These are phyloP conservation scores for Amphipyra berbera DNA, from an alignment of 2,888 invertebrate species.

Conservation along the genomic window DNA sequence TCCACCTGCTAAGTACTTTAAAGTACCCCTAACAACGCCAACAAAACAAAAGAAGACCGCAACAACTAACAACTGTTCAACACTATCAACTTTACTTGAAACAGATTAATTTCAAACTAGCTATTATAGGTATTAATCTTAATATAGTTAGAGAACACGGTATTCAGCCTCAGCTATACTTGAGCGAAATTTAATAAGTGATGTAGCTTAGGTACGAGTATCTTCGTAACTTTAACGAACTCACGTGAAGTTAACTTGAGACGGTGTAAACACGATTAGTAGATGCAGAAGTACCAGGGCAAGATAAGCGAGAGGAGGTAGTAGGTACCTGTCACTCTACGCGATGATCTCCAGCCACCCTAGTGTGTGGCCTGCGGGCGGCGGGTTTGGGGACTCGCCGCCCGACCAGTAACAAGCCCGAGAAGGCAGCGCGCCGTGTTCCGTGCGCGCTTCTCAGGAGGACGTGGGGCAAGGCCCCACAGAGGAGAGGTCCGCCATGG, in stretches of 20 bases:
- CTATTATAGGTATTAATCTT: constrained; percentile 30
- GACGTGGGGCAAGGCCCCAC: no score
- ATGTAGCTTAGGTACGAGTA: constrained; percentile 41
- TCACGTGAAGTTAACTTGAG: constrained; percentile 36
- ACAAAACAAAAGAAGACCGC: constrained; percentile 24
- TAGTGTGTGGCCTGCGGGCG: no score
- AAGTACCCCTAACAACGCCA: neutral
- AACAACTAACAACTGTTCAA: constrained; percentile 10
- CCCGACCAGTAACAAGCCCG: no score
- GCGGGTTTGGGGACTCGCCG: no score
- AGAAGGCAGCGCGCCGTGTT: no score
- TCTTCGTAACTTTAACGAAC: constrained; percentile 54
- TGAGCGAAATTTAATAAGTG: constrained; percentile 60
- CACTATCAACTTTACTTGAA: constrained; percentile 17
- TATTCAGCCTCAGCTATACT: constrained; percentile 28
- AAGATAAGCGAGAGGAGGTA: no score
- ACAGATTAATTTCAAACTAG: constrained; percentile 26
- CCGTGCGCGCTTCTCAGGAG: no score
- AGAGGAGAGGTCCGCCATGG: no score
- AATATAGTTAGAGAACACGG: constrained; percentile 24
- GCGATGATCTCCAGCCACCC: no score
- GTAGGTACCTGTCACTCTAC: no score
- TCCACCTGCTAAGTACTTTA: neutral
- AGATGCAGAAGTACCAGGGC: constrained; percentile 22
- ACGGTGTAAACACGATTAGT: neutral